These are phyloP conservation scores for Nycteola revayana DNA, from an alignment of 2,888 invertebrate species.

Conservation along the genomic window DNA sequence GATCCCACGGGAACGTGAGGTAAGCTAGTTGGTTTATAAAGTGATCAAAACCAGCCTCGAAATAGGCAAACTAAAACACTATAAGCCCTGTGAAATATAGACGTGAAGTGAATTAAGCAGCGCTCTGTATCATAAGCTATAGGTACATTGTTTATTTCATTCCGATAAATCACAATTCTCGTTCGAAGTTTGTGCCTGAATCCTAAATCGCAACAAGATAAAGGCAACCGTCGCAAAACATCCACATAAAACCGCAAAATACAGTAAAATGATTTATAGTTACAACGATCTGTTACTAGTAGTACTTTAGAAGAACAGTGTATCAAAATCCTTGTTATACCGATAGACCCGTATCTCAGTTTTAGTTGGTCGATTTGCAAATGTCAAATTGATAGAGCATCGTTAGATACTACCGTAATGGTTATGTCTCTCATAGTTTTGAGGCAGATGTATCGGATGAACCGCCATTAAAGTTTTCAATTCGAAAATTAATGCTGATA, in stretches of 20 bases:
- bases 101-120: constrained; percentile 29
- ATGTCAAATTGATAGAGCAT: constrained; percentile 16
- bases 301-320: constrained; percentile 71
- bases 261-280: constrained; percentile 75
- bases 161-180: constrained; percentile 46
- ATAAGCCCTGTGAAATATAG: too few species aligned
- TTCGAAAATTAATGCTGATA: too few species aligned
- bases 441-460: too few species aligned
- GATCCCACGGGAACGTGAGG: too few species aligned
- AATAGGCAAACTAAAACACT: too few species aligned
- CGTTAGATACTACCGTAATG: too few species aligned
- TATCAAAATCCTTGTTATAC: constrained; percentile 68
- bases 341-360: constrained; percentile 63
- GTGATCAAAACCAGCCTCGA: too few species aligned
- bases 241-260: constrained; percentile 71
- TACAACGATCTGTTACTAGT: constrained; percentile 64
- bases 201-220: constrained; percentile 66
- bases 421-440: too few species aligned
- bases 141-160: constrained; percentile 29
- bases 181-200: constrained; percentile 41
- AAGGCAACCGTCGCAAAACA: constrained; percentile 56
- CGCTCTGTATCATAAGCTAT: constrained; percentile 17
- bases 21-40: too few species aligned
- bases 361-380: constrained; percentile 45
- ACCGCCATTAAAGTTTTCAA: too few species aligned